Percentiles rank a stretch among this genome's conserved stretches.
Evolutionary conservation across 2,113 vertebrate genomes (phyloP).

Genomic region (Calypte anna): DNA sequence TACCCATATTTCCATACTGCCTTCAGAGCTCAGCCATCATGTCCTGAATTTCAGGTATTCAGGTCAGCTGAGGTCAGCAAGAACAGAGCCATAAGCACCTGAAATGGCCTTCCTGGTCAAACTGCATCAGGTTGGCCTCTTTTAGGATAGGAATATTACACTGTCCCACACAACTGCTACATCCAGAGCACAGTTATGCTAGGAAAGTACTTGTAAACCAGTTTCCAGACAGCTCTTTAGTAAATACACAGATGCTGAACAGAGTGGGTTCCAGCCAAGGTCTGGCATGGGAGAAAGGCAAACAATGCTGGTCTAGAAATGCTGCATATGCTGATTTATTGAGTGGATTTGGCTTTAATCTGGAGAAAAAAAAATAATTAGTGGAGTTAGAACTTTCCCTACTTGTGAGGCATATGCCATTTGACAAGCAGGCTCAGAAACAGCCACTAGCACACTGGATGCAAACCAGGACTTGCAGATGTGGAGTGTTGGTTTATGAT

Average conservation of each 20-base stretch:
- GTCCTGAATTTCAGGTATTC: background rate
- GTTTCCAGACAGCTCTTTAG: background rate
- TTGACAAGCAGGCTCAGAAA: background rate
- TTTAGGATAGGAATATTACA: background rate
- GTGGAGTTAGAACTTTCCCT: background rate
- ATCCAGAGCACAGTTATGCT: background rate
- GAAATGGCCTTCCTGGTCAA: background rate
- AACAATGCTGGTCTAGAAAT: background rate
- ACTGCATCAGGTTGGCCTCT: background rate
- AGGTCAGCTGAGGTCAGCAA: background rate
- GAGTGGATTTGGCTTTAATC: background rate
- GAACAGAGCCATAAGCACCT: background rate
- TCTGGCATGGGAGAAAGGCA: background rate
- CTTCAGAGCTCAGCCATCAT: background rate
- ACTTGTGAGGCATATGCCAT: background rate
- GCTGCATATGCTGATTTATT: too few relatives aligned
- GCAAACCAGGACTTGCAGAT: background rate
- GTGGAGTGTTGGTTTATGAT: background rate
- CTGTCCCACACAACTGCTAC: background rate
- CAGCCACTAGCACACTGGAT: rapidly evolving
- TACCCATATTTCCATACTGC: background rate
- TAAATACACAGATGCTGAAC: background rate
- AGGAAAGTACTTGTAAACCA: background rate
- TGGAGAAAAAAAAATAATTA: background rate
- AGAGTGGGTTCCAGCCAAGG: background rate